Percentiles rank a stretch among this genome's conserved stretches.
Evolutionary conservation across 1,140 invertebrate genomes (phyloP).

Genomic region (Oreohelix idahoensis): DNA sequence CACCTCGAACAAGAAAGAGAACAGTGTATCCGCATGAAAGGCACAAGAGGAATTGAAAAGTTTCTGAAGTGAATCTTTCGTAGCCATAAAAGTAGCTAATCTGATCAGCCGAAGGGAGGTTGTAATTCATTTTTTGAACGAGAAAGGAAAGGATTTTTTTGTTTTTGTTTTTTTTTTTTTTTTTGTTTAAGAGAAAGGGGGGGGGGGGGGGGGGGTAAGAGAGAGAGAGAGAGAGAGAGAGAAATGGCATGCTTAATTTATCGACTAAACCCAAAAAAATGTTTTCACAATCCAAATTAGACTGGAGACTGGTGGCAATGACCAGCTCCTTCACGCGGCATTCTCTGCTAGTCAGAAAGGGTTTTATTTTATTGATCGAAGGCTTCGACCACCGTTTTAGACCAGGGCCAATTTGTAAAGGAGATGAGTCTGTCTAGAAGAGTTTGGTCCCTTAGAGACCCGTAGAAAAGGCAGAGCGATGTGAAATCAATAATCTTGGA

Average conservation of each 20-base stretch:
- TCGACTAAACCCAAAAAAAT: background rate
- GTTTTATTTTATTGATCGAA: constrained; percentile 36
- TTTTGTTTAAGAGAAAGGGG: too few relatives aligned
- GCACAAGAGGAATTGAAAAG: too few relatives aligned
- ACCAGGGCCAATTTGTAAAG: constrained; percentile 39
- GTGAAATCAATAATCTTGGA: constrained; percentile 37
- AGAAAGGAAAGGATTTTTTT: too few relatives aligned
- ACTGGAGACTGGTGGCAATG: background rate
- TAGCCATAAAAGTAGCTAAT: too few relatives aligned
- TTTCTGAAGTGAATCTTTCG: too few relatives aligned
- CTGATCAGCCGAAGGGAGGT: too few relatives aligned
- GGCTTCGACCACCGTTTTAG: constrained; percentile 2
- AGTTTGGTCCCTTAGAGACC: constrained; percentile 21
- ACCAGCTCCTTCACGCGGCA: background rate
- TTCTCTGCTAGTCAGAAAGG: constrained; percentile 1
- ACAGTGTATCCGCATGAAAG: too few relatives aligned
- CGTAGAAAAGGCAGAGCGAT: constrained; percentile 6
- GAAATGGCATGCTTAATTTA: background rate
- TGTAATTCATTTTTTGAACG: too few relatives aligned
- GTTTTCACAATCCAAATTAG: background rate
- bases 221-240: too few relatives aligned
- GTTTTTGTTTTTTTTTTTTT: too few relatives aligned
- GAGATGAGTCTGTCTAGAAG: constrained; percentile 26
- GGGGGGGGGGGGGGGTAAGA: too few relatives aligned
- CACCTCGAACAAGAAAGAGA: too few relatives aligned